These are phyloP conservation scores for Lucilia cuprina DNA, from an alignment of 1,140 invertebrate species.

Conservation along the genomic window DNA sequence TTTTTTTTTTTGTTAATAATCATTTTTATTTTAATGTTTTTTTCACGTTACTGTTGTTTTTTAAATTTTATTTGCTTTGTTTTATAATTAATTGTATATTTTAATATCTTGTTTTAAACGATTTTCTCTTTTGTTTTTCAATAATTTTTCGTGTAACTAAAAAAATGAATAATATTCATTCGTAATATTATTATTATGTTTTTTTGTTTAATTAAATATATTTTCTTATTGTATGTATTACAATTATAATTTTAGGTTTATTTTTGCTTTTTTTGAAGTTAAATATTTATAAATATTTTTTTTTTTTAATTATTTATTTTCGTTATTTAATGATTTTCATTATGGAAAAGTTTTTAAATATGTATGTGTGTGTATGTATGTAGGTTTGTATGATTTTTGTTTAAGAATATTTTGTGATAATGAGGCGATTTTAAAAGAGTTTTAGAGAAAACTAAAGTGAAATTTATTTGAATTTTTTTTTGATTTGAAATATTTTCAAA, in stretches of 20 bases:
- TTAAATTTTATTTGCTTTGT: constrained; percentile 26
- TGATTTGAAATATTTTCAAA: too few species aligned
- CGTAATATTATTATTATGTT: not conserved
- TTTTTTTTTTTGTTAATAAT: constrained; percentile 39
- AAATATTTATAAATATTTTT: constrained; percentile 17
- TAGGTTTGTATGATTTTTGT: not conserved
- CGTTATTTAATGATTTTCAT: not conserved
- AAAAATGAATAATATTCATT: constrained; percentile 37
- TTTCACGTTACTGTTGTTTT: not conserved
- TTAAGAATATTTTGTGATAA: not conserved
- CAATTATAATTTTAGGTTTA: constrained; percentile 8
- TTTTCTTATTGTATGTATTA: constrained; percentile 3
- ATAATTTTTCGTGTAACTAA: constrained; percentile 12
- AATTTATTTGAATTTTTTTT: too few species aligned
- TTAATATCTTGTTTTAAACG: constrained; percentile 24
- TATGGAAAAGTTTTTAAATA: not conserved
- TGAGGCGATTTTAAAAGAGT: too few species aligned
- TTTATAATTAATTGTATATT: constrained; percentile 19
- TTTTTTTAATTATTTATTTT: constrained; percentile 31
- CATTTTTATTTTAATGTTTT: constrained; percentile 50
- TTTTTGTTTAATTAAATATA: not conserved
- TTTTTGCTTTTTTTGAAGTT: not conserved
- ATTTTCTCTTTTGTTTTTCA: constrained; percentile 26
- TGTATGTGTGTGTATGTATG: not conserved
- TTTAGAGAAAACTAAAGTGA: too few species aligned